Evolutionary conservation across 2,113 vertebrate species (phyloP).

Genomic region (Charina bottae): DNA sequence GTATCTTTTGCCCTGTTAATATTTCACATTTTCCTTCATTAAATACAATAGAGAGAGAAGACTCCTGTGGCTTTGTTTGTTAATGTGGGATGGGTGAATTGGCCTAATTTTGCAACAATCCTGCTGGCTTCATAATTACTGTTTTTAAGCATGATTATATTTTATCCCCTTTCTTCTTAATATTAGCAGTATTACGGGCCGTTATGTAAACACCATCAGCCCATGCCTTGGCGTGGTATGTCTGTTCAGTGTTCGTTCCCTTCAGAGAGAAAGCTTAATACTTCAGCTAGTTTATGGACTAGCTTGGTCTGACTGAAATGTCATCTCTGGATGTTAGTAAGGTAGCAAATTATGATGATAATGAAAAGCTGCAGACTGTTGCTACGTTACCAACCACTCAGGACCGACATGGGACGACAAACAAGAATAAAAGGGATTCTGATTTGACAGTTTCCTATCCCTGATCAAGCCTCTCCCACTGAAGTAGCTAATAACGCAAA

Average conservation of each 20-base stretch:
- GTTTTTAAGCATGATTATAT: conserved; percentile 5
- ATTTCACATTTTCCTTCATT: neutral
- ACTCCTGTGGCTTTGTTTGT: neutral
- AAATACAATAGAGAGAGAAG: neutral
- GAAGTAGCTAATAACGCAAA: conserved; percentile 44
- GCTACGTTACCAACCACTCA: conserved; percentile 61
- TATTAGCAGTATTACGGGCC: conserved; percentile 2
- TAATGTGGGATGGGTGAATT: neutral
- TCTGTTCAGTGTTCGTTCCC: rapidly evolving
- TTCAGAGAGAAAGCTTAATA: conserved; percentile 21
- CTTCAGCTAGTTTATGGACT: conserved; percentile 33
- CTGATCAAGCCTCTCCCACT: neutral
- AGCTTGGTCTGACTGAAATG: conserved; percentile 60
- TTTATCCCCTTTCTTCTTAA: conserved; percentile 42
- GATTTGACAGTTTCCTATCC: conserved; percentile 10
- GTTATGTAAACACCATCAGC: conserved; percentile 1
- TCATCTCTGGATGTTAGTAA: conserved; percentile 58
- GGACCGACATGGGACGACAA: conserved; percentile 51
- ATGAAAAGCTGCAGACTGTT: conserved; percentile 65
- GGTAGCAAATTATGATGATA: conserved; percentile 68
- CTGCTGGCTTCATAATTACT: neutral
- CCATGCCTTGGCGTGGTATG: neutral
- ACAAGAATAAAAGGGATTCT: conserved; percentile 43
- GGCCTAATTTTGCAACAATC: neutral
- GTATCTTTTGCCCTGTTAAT: neutral